A percentile compares a stretch with the other conserved stretches of the same genome.
Conservation (phyloP, 1,140 invertebrate species). For the Ips nitidus region DNA sequence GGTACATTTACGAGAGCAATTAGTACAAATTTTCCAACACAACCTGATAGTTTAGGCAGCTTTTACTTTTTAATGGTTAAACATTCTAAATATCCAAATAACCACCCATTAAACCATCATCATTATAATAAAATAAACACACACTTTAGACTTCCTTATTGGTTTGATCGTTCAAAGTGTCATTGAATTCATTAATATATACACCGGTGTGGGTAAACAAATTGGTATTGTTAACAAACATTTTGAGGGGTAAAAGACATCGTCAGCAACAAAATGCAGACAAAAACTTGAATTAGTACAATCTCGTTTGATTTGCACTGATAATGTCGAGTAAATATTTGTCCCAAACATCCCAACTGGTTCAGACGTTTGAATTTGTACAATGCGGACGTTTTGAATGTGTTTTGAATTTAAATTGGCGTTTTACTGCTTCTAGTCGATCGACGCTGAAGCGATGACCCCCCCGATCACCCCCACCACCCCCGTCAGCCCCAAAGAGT, state of each 20-base stretch:
- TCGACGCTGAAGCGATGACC: constrained; percentile 31
- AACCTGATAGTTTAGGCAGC: too few relatives aligned
- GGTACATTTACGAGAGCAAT: too few relatives aligned
- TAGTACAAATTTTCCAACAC: too few relatives aligned
- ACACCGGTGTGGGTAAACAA: too few relatives aligned
- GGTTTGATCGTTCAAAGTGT: too few relatives aligned
- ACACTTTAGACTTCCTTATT: too few relatives aligned
- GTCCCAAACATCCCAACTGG: not conserved
- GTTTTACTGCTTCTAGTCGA: constrained; percentile 30
- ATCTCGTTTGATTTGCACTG: not conserved
- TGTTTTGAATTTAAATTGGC: not conserved
- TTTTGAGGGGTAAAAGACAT: constrained; percentile 1
- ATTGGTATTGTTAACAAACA: not conserved
- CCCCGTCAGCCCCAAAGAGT: constrained; percentile 45
- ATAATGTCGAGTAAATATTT: not conserved
- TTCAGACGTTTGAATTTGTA: not conserved
- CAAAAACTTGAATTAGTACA: not conserved
- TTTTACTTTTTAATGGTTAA: too few relatives aligned
- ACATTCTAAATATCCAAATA: too few relatives aligned
- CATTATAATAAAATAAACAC: too few relatives aligned
- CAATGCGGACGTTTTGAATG: not conserved
- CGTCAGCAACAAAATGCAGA: not conserved
- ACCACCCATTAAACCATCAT: too few relatives aligned
- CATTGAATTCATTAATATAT: too few relatives aligned
- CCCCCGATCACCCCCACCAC: constrained; percentile 40